Evolutionary conservation across 2,888 invertebrate species (phyloP), one percentile per base, ranked within the genome.

Genomic region (Hirtodrosophila histrioides): DNA sequence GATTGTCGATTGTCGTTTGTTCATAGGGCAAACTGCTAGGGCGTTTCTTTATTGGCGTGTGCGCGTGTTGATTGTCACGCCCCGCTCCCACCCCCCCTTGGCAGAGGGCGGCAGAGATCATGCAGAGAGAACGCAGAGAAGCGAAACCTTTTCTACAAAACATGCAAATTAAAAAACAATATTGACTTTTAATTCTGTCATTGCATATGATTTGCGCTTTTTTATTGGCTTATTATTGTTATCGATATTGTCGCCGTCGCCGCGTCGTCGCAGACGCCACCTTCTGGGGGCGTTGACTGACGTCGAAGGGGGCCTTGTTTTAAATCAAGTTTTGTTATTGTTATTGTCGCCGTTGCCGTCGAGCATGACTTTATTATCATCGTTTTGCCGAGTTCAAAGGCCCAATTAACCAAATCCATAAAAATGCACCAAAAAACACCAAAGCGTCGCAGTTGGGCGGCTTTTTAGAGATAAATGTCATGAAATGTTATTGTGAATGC

Each of bases 251-350:
- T 41, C 40, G 37, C 36, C 37, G 29, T n/a, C 11, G 45, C 10
- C 10, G 37, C 17, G n/a, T 49, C 37, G 54, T 37, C 45, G 46
- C 35, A 12, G 61, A 51, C 27, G 27, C 27, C 60, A 60, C 61
- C 66, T 66, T 33, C 48, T 65, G 76, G 87, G 87, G 82, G 82
- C 82, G 82, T 83, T 83, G 87, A 83, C 82, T 78, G 85, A 17
- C 36, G 29, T 11, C 43, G 17, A 41, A 35, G 50, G 54, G 54
- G 48, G 55, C 49, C 61, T 58, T 61, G 61, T 50, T 65, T 78
- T 66, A 82, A 81, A 81, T 78, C 82, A 69, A 86, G 87, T 82
- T 86, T 65, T 61, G 66, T 55, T 68, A 45, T 78, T 69, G 69
- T 83, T 27, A 27, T 27, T 27, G 58, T 63, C 41, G 70, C 63